Conservation (phyloP, 2,113 vertebrate species). For the Microcebus ravelobensis region DNA sequence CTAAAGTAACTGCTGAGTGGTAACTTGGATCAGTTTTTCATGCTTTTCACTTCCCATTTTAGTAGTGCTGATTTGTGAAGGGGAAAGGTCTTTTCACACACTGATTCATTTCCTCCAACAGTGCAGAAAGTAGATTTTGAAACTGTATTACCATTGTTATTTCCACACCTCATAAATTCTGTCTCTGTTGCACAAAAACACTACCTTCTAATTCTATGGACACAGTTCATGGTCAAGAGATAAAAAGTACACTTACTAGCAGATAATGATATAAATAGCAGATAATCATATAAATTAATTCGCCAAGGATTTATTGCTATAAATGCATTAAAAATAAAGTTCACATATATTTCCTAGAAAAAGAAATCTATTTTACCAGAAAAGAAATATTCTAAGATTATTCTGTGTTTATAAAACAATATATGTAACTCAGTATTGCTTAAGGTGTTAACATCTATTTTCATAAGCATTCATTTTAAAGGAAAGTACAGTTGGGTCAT, state of each 20-base stretch:
- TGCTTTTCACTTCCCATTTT: not conserved
- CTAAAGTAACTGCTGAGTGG: not conserved
- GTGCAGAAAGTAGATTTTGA: not conserved
- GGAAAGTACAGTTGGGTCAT: not conserved
- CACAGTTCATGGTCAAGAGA: not conserved
- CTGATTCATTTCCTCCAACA: not conserved
- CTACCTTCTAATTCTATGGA: not conserved
- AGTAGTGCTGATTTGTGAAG: not conserved
- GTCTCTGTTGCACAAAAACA: not conserved
- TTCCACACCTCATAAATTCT: slow-evolving; percentile 29
- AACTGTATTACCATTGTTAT: not conserved
- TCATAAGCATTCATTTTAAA: slow-evolving; percentile 17
- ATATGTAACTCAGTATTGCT: not conserved
- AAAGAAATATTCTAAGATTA: not conserved
- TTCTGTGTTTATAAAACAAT: not conserved
- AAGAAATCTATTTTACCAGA: not conserved
- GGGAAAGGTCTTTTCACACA: not conserved
- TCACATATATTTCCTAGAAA: not conserved
- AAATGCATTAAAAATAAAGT: slow-evolving; percentile 25
- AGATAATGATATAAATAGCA: not conserved
- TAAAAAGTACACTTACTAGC: not conserved
- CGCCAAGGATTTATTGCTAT: not conserved
- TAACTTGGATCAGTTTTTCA: not conserved
- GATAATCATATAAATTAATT: not conserved
- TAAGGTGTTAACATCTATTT: not conserved